Evolutionary conservation across 2,113 vertebrate genomes (phyloP), one percentile per base, ranked within the genome.

Genomic region (Pterocles gutturalis): DNA sequence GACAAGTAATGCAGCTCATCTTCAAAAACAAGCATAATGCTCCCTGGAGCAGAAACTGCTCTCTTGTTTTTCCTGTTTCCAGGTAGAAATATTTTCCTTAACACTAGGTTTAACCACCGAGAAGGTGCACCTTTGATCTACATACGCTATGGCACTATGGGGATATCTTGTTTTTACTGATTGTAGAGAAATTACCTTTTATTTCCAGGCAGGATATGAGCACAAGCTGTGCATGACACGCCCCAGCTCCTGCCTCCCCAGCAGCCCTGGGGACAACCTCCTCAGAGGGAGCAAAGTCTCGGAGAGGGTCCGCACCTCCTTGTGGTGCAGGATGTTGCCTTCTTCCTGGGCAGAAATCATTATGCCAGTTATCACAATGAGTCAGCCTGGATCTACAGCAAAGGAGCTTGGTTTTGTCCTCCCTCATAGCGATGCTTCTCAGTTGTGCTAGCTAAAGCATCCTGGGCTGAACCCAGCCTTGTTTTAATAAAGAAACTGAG

Each of bases 61-160:
- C 34, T 43, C 34, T n/a, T 75, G 19, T 33, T 75, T 49, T 70
- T 49, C 46, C 17, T 41, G 9, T 29, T 51, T 16, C 33, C 14
- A 51, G 48, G 28, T 21, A 69, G 48, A 81, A 85, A 51, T 38
- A 26, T 26, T 81, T 28, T 46, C 34, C 55, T 69, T 33, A 31
- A 58, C 9, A 22, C 17, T n/a, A 43, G 13, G 7, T 55, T 75
- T 67, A 51, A 55, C 41, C 33, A 28, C 15, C 29, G 41, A 34
- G 36, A 34, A 71, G 57, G 11, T 60, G 45, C 18, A 16, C 36
- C 20, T 67, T 62, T 38, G 51, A 29, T 29, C 43, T 67, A 5
- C 36, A 15, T 3, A 26, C 0, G 1, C 22, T 55, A 8, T 12
- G 46, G 58, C n/a, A 8, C 17, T 33, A n/a, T 4, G 3, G 36